These are phyloP conservation scores for Coturnix japonica DNA, from an alignment of 2,113 vertebrate genomes.

Conservation along the genomic window DNA sequence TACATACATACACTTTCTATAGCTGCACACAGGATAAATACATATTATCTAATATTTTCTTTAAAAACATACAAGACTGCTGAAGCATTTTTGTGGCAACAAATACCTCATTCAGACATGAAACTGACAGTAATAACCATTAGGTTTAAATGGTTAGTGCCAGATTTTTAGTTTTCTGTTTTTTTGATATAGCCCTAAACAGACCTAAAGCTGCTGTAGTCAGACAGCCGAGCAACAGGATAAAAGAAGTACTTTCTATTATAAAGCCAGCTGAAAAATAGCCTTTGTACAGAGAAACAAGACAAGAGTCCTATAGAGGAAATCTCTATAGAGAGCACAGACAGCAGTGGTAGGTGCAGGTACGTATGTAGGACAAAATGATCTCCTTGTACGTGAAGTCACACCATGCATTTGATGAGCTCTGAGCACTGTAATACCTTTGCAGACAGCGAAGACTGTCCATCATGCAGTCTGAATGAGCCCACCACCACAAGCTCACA, in stretches of 20 bases:
- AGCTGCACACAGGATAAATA: background rate
- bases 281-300: background rate
- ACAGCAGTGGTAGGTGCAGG: background rate
- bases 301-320: background rate
- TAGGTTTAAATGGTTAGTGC: background rate
- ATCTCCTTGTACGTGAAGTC: too few species aligned
- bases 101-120: background rate
- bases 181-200: background rate
- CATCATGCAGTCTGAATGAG: background rate
- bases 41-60: background rate
- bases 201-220: background rate
- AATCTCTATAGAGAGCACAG: background rate
- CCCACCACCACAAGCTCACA: fast-evolving
- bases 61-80: background rate
- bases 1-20: background rate
- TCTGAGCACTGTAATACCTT: background rate
- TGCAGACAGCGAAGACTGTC: background rate
- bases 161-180: background rate
- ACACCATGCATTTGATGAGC: background rate
- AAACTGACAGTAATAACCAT: background rate
- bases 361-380: fast-evolving
- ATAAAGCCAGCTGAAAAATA: background rate
- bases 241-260: background rate
- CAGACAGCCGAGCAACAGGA: fast-evolving
- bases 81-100: background rate